Evolutionary conservation across 2,888 invertebrate genomes (phyloP), one percentile per base, ranked within the genome.

Genomic region (Phaonia tiefii): DNA sequence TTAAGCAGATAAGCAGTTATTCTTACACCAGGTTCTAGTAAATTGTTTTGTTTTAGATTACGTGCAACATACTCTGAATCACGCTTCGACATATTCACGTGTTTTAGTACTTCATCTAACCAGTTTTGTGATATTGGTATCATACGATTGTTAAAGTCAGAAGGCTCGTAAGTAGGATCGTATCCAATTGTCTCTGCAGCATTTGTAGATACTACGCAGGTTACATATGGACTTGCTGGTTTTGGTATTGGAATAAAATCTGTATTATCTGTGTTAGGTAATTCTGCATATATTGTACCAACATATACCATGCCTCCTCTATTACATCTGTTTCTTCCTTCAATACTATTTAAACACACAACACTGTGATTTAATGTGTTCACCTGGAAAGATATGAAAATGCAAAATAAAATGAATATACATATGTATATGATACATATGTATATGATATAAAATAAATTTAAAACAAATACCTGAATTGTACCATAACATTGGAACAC

Each of bases 1-100:
- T 37, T 37, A 4, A 37, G 37, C 4, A 37, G 42, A 42, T 8
- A 42, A 42, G 3, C 10, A 42, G 42, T 42, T 42, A 42, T 42
- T 51, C 17, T 51, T 51, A 51, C 13, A 15, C 51, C 51, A 51
- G 51, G 51, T 51, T 51, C 51, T 51, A 20, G 51, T 51, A n/a
- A 51, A 13, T 51, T 51, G 7, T 51, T 51, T 51, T 51, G 51
- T 20, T 51, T 51, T 51, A 51, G 51, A 5, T 51, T 51, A 51
- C 51, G 51, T 51, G n/a, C 51, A 51, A 51, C 51, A 51, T 51
- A 51, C 51, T 51, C 51, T 51, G n/a, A n/a, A n/a, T n/a, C n/a
- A n/a, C n/a, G n/a, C n/a, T n/a, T n/a, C n/a, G n/a, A n/a, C n/a
- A n/a, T n/a, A n/a, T n/a, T n/a, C n/a, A n/a, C n/a, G n/a, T n/a